Evolutionary conservation across 2,888 invertebrate genomes (phyloP), one percentile per base, ranked within the genome.

Genomic region (Ferrisia virgata): DNA sequence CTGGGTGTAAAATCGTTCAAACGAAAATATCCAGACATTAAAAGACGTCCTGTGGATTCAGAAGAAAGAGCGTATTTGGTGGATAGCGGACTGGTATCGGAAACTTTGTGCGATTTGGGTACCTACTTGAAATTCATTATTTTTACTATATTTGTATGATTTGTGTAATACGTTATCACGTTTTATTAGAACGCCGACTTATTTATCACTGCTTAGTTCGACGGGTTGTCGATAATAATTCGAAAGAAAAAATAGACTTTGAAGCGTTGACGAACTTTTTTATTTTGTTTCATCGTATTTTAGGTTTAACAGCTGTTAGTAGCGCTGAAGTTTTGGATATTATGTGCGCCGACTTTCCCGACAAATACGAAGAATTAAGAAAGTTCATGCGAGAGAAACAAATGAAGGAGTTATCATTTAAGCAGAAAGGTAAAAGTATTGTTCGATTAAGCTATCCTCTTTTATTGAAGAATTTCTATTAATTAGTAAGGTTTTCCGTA

Each of bases 1-100:
- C 91, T 99, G 85, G 95, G 95, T 53, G 95, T 99, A 40, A 98
- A 97, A 88, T 97, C 98, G 85, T 99, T 99, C 89, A 98, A 98
- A 89, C 91, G 99, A 86, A 97, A 98, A 88, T 96, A 96, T 89
- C 94, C 96, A n/a, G 96, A 96, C 89, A 89, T 96, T 82, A 92
- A 93, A 86, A 91, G 98, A 84, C 91, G 98, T 84, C 90, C 94
- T 86, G 93, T 97, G 33, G 96, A 96, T 86, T 95, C 95, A 90
- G 95, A 95, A 86, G 99, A 99, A 88, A 92, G 96, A 84, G 95
- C 96, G 87, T 96, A 93, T 89, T 92, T 99, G 58, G 92, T 94
- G 86, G 94, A 94, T 86, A 93, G 92, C 88, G 93, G 93, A 58
- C 90, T 96, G 81, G 97, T 97, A 36, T 93, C 94, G 1, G 97